Evolutionary conservation across 2,113 vertebrate species (phyloP).

Genomic region (Micronisus gabar): DNA sequence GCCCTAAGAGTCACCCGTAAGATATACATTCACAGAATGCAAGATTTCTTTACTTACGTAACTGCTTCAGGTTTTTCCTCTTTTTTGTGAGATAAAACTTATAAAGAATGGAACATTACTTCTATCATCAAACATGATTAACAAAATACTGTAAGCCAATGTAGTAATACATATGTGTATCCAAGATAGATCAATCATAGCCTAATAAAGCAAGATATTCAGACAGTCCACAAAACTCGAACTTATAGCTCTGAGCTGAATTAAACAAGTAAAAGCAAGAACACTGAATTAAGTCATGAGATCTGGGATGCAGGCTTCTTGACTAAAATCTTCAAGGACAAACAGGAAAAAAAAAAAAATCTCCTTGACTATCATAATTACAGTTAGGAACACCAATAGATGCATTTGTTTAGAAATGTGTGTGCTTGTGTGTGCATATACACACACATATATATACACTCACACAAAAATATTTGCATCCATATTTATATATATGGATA

Average conservation of each 20-base stretch:
- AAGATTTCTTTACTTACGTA: not conserved
- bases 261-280: not conserved
- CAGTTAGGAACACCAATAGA: not conserved
- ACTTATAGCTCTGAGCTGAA: not conserved
- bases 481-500: not conserved
- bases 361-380: not conserved
- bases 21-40: not conserved
- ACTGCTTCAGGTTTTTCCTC: not conserved
- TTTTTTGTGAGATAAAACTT: not conserved
- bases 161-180: not conserved
- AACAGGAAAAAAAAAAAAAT: not conserved
- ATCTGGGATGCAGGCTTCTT: not conserved
- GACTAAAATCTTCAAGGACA: not conserved
- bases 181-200: not conserved
- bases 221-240: not conserved
- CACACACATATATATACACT: not conserved
- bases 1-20: not conserved
- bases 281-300: not conserved
- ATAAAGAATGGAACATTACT: not conserved
- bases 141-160: not conserved
- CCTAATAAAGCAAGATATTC: not conserved
- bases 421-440: accelerated
- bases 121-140: not conserved
- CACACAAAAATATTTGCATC: not conserved
- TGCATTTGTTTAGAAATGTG: not conserved